Evolutionary conservation across 2,113 vertebrate species (phyloP).

Genomic region (Catagonus wagneri): DNA sequence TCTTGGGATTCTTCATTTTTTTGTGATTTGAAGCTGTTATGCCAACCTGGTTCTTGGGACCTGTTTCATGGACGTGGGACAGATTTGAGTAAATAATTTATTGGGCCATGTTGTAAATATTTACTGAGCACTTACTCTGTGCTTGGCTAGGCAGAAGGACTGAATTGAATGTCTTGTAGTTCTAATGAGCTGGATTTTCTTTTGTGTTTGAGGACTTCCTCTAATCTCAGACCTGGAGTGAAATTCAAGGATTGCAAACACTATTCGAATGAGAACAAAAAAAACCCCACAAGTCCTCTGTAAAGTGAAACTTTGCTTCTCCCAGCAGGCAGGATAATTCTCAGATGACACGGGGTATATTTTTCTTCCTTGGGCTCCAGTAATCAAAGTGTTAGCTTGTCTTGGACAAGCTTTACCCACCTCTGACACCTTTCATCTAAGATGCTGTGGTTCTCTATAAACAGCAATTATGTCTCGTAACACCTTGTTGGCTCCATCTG

Average conservation of each 20-base stretch:
- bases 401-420: slow-evolving; percentile 40
- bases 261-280: background rate
- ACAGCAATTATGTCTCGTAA: slow-evolving; percentile 70
- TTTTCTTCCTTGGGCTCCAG: slow-evolving; percentile 53
- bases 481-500: slow-evolving; percentile 55
- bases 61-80: background rate
- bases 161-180: background rate
- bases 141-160: background rate
- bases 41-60: background rate
- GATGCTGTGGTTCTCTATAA: slow-evolving; percentile 35
- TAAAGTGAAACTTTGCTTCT: slow-evolving; percentile 37
- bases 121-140: background rate
- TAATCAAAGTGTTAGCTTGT: slow-evolving; percentile 57
- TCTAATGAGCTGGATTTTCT: background rate
- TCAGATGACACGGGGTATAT: background rate
- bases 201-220: slow-evolving; percentile 25
- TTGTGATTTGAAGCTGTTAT: background rate
- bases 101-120: background rate
- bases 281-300: background rate
- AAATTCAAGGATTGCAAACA: slow-evolving; percentile 37
- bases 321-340: background rate
- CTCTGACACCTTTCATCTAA: slow-evolving; percentile 66
- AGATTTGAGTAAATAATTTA: slow-evolving; percentile 50
- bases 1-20: background rate
- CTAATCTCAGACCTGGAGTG: background rate